Evolutionary conservation across 1,140 invertebrate species (phyloP).

Genomic region (Heterodera carotae): DNA sequence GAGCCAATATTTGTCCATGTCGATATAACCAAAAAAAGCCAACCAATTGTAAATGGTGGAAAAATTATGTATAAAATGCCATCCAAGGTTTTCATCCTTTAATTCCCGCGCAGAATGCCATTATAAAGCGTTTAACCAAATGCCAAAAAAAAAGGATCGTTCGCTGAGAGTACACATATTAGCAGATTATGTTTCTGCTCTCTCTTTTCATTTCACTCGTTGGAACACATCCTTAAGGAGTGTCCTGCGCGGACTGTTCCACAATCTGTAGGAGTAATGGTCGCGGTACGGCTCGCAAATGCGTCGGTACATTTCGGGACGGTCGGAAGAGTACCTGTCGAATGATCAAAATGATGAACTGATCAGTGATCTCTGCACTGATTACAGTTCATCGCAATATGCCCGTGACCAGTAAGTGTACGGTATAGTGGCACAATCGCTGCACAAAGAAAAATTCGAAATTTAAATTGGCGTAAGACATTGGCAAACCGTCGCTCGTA

Average conservation of each 20-base stretch:
- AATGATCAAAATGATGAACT: not conserved
- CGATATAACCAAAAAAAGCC: no score
- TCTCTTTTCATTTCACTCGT: not conserved
- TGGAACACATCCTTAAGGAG: conserved; percentile 19
- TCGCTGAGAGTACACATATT: no score
- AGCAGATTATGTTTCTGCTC: no score
- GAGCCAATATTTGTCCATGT: conserved; percentile 10
- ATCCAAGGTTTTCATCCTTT: not conserved
- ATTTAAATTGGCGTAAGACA: not conserved
- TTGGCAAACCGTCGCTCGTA: conserved; percentile 12
- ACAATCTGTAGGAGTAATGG: conserved; percentile 25
- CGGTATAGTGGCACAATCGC: conserved; percentile 12
- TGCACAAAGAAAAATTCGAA: conserved; percentile 8
- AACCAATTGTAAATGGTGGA: no score
- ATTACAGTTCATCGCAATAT: conserved; percentile 17
- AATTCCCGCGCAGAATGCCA: not conserved
- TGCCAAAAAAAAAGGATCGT: not conserved
- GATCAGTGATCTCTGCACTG: not conserved
- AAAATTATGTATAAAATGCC: no score
- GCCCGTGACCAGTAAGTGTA: conserved; percentile 27
- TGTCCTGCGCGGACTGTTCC: conserved; percentile 11
- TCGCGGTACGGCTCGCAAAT: conserved; percentile 17
- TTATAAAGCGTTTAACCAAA: not conserved
- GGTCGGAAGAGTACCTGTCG: conserved; percentile 28
- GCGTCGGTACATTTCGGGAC: conserved; percentile 18